phyloP scores from a whole-genome alignment of 2,797 vertebrate genomes.

The Leptodactylus fallax region DNA sequence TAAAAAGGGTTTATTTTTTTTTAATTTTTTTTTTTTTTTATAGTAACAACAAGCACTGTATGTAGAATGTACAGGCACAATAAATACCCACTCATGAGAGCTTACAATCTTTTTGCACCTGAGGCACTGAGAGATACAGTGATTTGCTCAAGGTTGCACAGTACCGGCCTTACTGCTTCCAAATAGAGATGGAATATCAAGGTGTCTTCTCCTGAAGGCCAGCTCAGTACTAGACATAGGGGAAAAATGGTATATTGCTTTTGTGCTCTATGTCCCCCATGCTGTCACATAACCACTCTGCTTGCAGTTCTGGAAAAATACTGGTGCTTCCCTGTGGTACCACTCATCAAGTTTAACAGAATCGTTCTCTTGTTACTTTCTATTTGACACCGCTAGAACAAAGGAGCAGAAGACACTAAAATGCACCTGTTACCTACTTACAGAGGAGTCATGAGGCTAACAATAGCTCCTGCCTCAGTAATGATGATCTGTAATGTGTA shows the following conservation, averaged over 20 bases:
- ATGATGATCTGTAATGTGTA: too few species aligned
- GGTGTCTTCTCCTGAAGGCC: slow-evolving; percentile 28
- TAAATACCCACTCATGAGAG: slow-evolving; percentile 56
- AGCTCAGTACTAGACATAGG: slow-evolving; percentile 17
- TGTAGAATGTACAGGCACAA: slow-evolving; percentile 59
- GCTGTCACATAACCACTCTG: slow-evolving; percentile 17
- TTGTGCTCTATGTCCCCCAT: slow-evolving; percentile 54
- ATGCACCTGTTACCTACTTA: background rate
- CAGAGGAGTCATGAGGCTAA: background rate
- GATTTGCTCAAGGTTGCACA: slow-evolving; percentile 49
- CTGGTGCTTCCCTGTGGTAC: slow-evolving; percentile 23
- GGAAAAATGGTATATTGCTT: slow-evolving; percentile 55
- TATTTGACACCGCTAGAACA: background rate
- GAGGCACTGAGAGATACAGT: slow-evolving; percentile 61
- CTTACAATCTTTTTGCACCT: slow-evolving; percentile 59
- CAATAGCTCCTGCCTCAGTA: background rate
- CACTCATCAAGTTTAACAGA: slow-evolving; percentile 4
- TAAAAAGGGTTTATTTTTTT: slow-evolving; percentile 58
- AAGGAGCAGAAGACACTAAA: slow-evolving; percentile 16
- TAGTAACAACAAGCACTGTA: slow-evolving; percentile 61
- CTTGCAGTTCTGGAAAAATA: slow-evolving; percentile 28
- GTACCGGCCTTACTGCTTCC: slow-evolving; percentile 14
- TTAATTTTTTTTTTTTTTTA: slow-evolving; percentile 10
- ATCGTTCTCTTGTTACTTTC: background rate
- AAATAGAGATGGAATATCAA: background rate